Evolutionary conservation across 2,113 vertebrate species (phyloP).

Genomic region (Hucho hucho): DNA sequence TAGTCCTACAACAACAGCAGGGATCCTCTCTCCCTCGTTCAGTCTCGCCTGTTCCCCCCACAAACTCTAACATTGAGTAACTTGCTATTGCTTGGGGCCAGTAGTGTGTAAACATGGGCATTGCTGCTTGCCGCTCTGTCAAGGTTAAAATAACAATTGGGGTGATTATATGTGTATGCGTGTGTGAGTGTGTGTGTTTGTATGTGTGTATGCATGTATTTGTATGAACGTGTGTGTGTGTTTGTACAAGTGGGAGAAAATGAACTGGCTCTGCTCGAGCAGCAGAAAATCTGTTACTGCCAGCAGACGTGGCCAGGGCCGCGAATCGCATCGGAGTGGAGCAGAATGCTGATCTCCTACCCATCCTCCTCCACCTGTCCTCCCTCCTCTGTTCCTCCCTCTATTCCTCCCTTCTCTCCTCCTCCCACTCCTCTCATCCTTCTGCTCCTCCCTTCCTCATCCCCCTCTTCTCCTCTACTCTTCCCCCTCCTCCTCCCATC

Average conservation of each 20-base stretch:
- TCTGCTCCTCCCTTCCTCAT: too few species aligned
- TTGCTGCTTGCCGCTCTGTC: slow-evolving; percentile 24
- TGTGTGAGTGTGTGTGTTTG: slow-evolving; percentile 2
- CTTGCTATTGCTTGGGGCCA: background rate
- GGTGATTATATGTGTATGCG: background rate
- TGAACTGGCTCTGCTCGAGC: slow-evolving; percentile 27
- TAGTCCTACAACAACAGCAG: too few species aligned
- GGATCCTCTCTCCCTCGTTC: too few species aligned
- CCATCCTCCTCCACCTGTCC: background rate
- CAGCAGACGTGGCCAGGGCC: slow-evolving; percentile 19
- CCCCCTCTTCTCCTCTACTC: too few species aligned
- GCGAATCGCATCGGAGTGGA: slow-evolving; percentile 19
- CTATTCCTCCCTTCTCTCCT: background rate
- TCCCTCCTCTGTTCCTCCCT: background rate
- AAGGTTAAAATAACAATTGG: slow-evolving; percentile 29
- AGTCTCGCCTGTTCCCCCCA: background rate
- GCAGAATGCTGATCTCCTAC: slow-evolving; percentile 40
- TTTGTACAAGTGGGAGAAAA: slow-evolving; percentile 8
- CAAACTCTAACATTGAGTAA: slow-evolving; percentile 9
- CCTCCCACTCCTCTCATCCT: background rate
- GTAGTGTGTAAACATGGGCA: background rate
- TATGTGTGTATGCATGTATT: background rate
- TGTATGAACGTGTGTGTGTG: slow-evolving; percentile 32
- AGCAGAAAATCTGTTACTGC: slow-evolving; percentile 35
- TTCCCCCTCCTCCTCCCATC: too few species aligned